phyloP scores from a whole-genome alignment of 1,140 invertebrate genomes.

The Coelopa frigida region DNA sequence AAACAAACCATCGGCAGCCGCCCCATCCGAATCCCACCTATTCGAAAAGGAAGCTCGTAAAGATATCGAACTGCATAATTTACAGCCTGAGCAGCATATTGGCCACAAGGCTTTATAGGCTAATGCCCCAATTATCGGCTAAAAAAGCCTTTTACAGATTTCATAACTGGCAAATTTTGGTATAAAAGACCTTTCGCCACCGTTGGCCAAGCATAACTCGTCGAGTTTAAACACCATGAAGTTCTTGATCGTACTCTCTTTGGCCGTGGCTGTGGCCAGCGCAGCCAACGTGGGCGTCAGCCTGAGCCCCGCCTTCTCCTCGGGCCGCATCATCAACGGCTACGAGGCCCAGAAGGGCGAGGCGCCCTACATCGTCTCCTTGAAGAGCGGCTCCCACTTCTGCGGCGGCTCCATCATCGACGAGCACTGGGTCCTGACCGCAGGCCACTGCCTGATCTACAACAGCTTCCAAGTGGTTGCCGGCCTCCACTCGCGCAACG shows the following conservation, averaged over 20 bases:
- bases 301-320: constrained; percentile 24
- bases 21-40: no score
- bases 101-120: no score
- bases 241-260: constrained; percentile 25
- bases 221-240: constrained; percentile 28
- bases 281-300: constrained; percentile 18
- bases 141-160: no score
- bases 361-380: constrained; percentile 38
- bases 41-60: no score
- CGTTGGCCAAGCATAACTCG: no score
- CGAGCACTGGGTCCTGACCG: constrained; percentile 18
- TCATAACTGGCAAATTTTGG: not conserved
- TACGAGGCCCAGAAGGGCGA: constrained; percentile 22
- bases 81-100: no score
- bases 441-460: constrained; percentile 29
- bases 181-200: constrained; percentile 15
- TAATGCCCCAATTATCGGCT: no score
- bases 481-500: constrained; percentile 39
- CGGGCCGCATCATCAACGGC: constrained; percentile 43
- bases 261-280: constrained; percentile 20
- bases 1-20: no score
- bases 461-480: constrained; percentile 13
- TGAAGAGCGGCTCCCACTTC: constrained; percentile 23
- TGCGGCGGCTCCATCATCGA: constrained; percentile 26
- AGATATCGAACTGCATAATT: no score